phyloP scores from a whole-genome alignment of 2,888 invertebrate genomes.

The Lithosia quadra region DNA sequence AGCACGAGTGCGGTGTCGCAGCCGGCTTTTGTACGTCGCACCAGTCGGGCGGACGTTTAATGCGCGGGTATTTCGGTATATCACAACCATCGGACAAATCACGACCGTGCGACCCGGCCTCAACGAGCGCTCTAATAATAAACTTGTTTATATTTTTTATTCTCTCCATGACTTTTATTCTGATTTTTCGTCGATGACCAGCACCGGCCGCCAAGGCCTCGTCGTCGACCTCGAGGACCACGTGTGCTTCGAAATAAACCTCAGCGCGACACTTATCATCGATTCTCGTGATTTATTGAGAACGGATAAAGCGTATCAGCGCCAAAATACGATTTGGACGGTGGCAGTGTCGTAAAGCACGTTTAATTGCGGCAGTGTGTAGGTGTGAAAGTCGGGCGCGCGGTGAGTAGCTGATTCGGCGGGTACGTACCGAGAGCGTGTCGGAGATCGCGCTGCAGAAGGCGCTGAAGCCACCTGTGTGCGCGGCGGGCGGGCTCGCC shows the following conservation, averaged over 20 bases:
- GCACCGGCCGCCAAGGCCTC: constrained; percentile 58
- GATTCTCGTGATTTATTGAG: constrained; percentile 60
- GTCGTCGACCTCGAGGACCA: constrained; percentile 78
- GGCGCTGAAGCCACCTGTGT: constrained; percentile 79
- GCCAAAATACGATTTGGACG: constrained; percentile 69
- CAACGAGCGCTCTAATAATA: constrained; percentile 85
- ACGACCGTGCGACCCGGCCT: constrained; percentile 85
- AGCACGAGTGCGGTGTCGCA: constrained; percentile 68
- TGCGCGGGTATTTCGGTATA: constrained; percentile 85
- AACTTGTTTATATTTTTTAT: constrained; percentile 86
- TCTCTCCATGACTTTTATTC: constrained; percentile 76
- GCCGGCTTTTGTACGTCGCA: constrained; percentile 72
- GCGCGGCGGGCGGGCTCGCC: constrained; percentile 68
- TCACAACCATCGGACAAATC: constrained; percentile 84
- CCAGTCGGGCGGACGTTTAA: constrained; percentile 70
- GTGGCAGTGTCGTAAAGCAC: constrained; percentile 53
- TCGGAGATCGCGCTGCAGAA: constrained; percentile 85
- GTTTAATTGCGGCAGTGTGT: constrained; percentile 21
- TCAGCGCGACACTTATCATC: constrained; percentile 65
- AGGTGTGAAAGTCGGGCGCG: constrained; percentile 43
- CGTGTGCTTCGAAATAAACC: constrained; percentile 79
- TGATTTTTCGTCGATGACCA: constrained; percentile 62
- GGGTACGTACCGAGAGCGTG: constrained; percentile 82
- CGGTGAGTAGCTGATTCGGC: constrained; percentile 41
- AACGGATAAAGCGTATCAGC: constrained; percentile 60